Evolutionary conservation across 2,888 invertebrate genomes (phyloP), one percentile per base, ranked within the genome.

Genomic region (Notodonta dromedarius): DNA sequence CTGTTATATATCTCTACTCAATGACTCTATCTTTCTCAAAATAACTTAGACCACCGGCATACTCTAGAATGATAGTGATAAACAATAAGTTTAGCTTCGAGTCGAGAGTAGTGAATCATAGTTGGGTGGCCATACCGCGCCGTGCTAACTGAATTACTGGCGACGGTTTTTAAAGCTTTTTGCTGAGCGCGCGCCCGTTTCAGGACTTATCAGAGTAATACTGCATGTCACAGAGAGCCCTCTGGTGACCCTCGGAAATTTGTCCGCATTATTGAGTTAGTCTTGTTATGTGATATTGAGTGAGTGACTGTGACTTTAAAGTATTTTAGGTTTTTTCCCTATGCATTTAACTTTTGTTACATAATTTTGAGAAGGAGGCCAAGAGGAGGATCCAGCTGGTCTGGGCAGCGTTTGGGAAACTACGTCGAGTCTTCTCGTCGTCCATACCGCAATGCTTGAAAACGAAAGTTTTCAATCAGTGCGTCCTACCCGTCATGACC

Each of bases 101-200:
- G 71, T 73, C 58, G 62, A 57, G 57, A 66, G 61, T 57, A 58
- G 64, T 62, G 67, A 68, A 65, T 75, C 79, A 81, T 83, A 79
- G 86, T 84, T 79, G 79, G 77, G 66, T 67, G 73, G 69, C 65
- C 73, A 70, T 71, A 73, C 72, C 74, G 70, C 42, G 73, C 73
- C 74, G 71, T 76, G 73, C 76, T 90, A 91, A 92, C 85, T 85
- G 80, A 89, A 88, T 92, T 91, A 91, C 85, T 74, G 79, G 83
- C 81, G 85, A 87, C 87, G 77, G 88, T 54, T 91, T 91, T 91
- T 90, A 91, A 89, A 90, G 91, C 90, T 89, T 90, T 91, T 90
- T 89, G 84, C 85, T 78, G 82, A 78, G 85, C 57, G 69, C 74
- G 79, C 82, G 78, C 78, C 78, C 81, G 79, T 79, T 83, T 88